Evolutionary conservation across 1,140 invertebrate species (phyloP), one percentile per base, ranked within the genome.

Genomic region (Megathymus violae): DNA sequence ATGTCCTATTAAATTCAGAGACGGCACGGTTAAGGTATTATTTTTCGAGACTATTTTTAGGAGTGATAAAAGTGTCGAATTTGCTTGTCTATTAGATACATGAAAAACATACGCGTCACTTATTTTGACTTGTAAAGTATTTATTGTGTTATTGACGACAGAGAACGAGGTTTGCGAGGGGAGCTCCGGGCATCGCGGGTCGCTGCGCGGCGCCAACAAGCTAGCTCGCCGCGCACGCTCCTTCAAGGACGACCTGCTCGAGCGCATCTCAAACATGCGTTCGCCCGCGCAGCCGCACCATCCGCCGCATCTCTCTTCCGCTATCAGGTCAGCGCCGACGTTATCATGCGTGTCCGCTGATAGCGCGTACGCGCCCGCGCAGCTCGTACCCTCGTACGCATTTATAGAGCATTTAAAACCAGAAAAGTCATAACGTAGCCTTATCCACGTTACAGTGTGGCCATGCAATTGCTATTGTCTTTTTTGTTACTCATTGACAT

Each of bases 201-300:
- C 94, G 47, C 87, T 94, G 79, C 95, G 95, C 71, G 94, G 95
- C 69, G 95, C 95, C 58, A 92, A 92, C 82, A 96, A 96, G 85
- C 92, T 97, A 85, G 96, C 96, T 34, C 92, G 96, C 60, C 93
- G 97, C 56, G 96, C 96, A 40, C 94, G 96, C 66, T 97, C 96
- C 67, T 97, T 98, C 90, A 97, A 98, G 88, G 96, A 97, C 93
- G 97, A 97, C 91, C 94, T 97, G 76, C 93, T 97, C 76, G 96
- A 97, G 82, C 96, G 96, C 89, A 94, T 97, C 76, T 96, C 95
- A 56, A 95, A 96, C 87, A 97, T 97, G 94, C 94, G 96, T 64
- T 95, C 95, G 51, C 95, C 95, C 6, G 87, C 81, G 59, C 82
- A 88, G 74, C 73, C 85, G 61, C 83, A 86, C 36, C 82, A 88